phyloP scores from a whole-genome alignment of 30 jellyfish, hydroid and myxozoan genomes.

The Rhopilema esculentum region DNA sequence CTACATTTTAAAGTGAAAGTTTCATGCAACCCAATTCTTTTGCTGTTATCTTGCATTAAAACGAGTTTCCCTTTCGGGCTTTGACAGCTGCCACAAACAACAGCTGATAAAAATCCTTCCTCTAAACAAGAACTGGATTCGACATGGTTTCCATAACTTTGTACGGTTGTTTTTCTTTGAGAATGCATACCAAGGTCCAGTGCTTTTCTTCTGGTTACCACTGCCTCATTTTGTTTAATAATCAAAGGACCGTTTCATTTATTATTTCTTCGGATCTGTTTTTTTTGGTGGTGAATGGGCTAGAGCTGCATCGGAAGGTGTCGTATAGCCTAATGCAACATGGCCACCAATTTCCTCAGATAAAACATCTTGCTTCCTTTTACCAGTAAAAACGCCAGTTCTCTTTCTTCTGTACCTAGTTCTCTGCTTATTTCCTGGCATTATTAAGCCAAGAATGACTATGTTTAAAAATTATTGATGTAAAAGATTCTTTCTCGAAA shows the following conservation, averaged over 20 bases:
- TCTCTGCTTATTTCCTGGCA: neutral
- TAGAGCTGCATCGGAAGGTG: neutral
- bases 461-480: neutral
- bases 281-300: constrained; percentile 3
- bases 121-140: constrained; percentile 1
- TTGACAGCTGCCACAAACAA: neutral
- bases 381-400: neutral
- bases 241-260: neutral
- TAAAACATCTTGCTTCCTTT: neutral
- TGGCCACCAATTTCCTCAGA: neutral
- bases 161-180: neutral
- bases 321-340: neutral
- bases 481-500: neutral
- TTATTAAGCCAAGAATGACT: neutral
- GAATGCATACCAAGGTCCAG: neutral
- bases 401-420: neutral
- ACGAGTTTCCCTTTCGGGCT: constrained; percentile 1
- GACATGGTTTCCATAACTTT: neutral
- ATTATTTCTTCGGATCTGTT: neutral
- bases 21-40: constrained; percentile 14
- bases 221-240: neutral
- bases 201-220: constrained; percentile 1
- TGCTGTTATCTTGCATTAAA: constrained; percentile 17
- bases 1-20: neutral
- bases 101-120: constrained; percentile 13